Percentiles rank a stretch among this genome's conserved stretches.
phyloP scores from a whole-genome alignment of 1,140 invertebrate species.

The Leptopilina clavipes region DNA sequence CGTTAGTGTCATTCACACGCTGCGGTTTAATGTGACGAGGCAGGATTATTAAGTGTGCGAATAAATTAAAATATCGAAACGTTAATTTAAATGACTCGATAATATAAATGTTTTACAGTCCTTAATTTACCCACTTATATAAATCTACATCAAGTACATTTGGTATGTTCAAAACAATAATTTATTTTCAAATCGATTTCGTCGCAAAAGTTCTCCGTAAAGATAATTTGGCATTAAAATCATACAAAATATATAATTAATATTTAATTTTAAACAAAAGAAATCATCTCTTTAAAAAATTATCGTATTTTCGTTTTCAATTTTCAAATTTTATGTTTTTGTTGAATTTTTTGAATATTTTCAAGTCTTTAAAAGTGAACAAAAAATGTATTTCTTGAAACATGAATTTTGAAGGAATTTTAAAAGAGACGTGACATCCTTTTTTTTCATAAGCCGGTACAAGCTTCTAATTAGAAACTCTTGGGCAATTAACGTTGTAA shows the following conservation, averaged over 20 bases:
- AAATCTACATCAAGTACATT: too few relatives aligned
- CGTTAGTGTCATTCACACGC: slow-evolving; percentile 34
- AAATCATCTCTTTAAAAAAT: too few relatives aligned
- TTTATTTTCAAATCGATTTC: too few relatives aligned
- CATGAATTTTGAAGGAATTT: neutral
- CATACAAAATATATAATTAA: too few relatives aligned
- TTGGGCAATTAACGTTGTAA: slow-evolving; percentile 56
- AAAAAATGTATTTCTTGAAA: neutral
- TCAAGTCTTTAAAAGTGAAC: too few relatives aligned
- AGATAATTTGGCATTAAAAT: too few relatives aligned
- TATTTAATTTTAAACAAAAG: too few relatives aligned
- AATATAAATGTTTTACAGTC: slow-evolving; percentile 29
- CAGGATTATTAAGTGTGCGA: slow-evolving; percentile 31
- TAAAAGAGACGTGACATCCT: slow-evolving; percentile 40
- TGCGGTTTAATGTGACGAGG: slow-evolving; percentile 39
- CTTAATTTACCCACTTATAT: too few relatives aligned
- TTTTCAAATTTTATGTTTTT: neutral
- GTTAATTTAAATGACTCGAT: slow-evolving; percentile 42
- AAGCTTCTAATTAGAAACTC: slow-evolving; percentile 58
- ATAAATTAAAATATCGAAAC: slow-evolving; percentile 38
- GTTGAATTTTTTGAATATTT: too few relatives aligned
- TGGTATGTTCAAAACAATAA: too few relatives aligned
- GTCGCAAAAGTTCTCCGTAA: too few relatives aligned
- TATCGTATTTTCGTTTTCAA: too few relatives aligned
- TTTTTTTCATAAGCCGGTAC: slow-evolving; percentile 44